A percentile compares a stretch with the other conserved stretches of the same genome.
Evolutionary conservation across 2,113 vertebrate genomes (phyloP).

Genomic region (Cricetomys ansorgei): DNA sequence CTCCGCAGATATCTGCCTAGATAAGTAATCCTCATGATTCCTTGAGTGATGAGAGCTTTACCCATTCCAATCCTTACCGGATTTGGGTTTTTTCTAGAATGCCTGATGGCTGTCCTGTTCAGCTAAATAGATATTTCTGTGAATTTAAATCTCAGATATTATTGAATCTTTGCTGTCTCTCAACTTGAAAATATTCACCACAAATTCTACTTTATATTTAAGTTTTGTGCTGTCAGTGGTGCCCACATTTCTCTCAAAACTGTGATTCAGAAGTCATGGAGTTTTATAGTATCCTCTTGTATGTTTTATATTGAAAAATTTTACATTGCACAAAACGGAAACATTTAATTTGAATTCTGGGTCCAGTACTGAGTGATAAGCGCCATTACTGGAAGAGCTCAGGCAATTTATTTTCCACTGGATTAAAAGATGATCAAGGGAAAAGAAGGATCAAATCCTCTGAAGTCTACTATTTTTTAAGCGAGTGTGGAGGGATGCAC

Average conservation of each 20-base stretch:
- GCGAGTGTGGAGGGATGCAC: background rate
- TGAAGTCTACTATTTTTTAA: background rate
- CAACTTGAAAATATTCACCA: background rate
- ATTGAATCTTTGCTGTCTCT: background rate
- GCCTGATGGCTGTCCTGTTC: background rate
- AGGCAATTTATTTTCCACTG: background rate
- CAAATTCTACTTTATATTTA: background rate
- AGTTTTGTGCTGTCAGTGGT: background rate
- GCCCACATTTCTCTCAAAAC: background rate
- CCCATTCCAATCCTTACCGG: too few species aligned
- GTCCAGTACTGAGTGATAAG: background rate
- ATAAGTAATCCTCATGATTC: rapidly evolving
- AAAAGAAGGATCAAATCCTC: background rate
- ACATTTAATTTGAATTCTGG: background rate
- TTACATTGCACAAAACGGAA: background rate
- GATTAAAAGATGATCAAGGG: constrained; percentile 21
- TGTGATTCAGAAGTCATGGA: background rate
- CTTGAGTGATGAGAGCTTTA: background rate
- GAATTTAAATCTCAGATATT: background rate
- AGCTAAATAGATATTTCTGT: background rate
- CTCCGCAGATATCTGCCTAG: background rate
- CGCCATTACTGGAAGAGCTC: background rate
- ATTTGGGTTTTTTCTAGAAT: background rate
- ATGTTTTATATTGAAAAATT: background rate
- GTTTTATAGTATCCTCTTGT: background rate